Base-by-base conservation (phyloP, 2,888 invertebrate genomes). In the Rhagonycha lutea region DNA sequence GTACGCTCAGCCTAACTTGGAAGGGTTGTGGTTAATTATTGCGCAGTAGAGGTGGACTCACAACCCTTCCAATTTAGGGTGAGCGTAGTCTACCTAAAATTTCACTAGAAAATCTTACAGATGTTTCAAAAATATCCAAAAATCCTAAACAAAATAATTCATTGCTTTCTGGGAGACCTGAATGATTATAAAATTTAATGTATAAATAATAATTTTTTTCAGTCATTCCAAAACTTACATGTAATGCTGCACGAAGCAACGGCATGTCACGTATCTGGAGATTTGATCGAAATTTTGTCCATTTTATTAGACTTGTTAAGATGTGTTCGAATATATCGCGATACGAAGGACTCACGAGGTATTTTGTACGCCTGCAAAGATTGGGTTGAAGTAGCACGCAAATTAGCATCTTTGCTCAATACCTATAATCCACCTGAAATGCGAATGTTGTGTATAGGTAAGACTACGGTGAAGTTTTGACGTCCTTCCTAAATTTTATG, bases 241-340 rank as follows among this genome's bases (percentile, higher is more conserved):
- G 94, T 96, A 81, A 97, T 98, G 93, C 95, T 97, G 86, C 96
- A 97, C 83, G 97, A 98, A 88, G 97, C 97, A 12, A 96, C 97
- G 9, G 96, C 96, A 0, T 96, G 95, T 84, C 95, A 95, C 86
- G 94, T 95, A 14, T 92, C 93, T 0, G 93, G 92, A 3, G 98
- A 98, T 87, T 90, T 98, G 73, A 91, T 95, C 47, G 96, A 97
- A 82, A 91, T 98, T 65, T 90, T 98, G 78, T 92, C 93, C 0
- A 94, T 95, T 86, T 92, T 95, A 83, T 91, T 93, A 71, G 92
- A 95, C 76, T 87, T 95, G 18, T 91, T 94, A 71, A 91, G 94
- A 69, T 94, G 94, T 78, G 89, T 95, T 79, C 91, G 94, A 85
- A 89, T 92, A 78, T 91, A 92, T 72, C 89, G 92, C 61, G 93